A percentile compares a stretch with the other conserved stretches of the same genome.
phyloP scores from a whole-genome alignment of 1,140 invertebrate species.

The Dermatophagoides farinae region DNA sequence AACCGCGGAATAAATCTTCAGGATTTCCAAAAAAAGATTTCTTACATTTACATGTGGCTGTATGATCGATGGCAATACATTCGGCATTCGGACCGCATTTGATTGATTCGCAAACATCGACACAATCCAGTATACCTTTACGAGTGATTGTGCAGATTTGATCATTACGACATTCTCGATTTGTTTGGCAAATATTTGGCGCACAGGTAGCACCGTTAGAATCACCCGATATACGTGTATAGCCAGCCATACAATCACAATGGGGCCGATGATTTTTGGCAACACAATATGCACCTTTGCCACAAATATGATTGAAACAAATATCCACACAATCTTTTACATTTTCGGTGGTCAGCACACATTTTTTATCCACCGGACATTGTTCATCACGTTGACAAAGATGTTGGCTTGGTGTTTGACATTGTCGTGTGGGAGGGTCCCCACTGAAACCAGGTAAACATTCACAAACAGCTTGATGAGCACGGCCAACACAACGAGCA shows the following conservation, averaged over 20 bases:
- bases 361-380: slow-evolving; percentile 39
- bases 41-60: slow-evolving; percentile 46
- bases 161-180: slow-evolving; percentile 13
- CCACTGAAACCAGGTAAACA: slow-evolving; percentile 56
- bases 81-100: slow-evolving; percentile 61
- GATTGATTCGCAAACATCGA: slow-evolving; percentile 49
- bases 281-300: slow-evolving; percentile 65
- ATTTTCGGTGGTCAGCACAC: slow-evolving; percentile 21
- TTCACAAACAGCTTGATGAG: slow-evolving; percentile 46
- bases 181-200: slow-evolving; percentile 13
- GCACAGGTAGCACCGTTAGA: slow-evolving; percentile 9
- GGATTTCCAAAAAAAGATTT: slow-evolving; percentile 18
- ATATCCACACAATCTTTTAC: slow-evolving; percentile 17
- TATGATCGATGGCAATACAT: slow-evolving; percentile 41
- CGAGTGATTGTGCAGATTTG: slow-evolving; percentile 14
- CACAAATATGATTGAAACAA: slow-evolving; percentile 32
- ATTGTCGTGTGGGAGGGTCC: slow-evolving; percentile 36
- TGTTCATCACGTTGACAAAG: slow-evolving; percentile 44
- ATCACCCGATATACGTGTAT: slow-evolving; percentile 13
- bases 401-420: slow-evolving; percentile 16
- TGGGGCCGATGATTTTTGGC: slow-evolving; percentile 56
- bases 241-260: slow-evolving; percentile 41
- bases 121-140: slow-evolving; percentile 19
- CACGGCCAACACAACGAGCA: slow-evolving; percentile 44
- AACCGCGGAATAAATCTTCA: slow-evolving; percentile 15